These are phyloP conservation scores for Thera britannica DNA, from an alignment of 2,888 invertebrate species.

Conservation along the genomic window DNA sequence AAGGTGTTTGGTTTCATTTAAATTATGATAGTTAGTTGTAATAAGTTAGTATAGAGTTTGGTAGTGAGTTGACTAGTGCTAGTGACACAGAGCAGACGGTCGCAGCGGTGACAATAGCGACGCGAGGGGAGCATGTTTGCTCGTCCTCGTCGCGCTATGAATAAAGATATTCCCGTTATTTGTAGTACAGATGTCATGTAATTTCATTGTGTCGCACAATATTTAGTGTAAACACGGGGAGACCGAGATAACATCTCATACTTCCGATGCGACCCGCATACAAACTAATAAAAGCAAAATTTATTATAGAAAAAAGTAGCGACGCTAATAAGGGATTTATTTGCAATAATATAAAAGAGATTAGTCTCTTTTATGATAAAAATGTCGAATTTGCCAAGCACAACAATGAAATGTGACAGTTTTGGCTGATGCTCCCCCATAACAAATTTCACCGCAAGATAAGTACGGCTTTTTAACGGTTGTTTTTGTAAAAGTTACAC, in stretches of 20 bases:
- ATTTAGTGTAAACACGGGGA: constrained; percentile 83
- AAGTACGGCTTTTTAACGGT: constrained; percentile 22
- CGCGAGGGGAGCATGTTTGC: constrained; percentile 77
- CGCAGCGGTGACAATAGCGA: constrained; percentile 65
- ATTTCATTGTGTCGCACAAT: constrained; percentile 83
- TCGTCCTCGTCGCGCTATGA: constrained; percentile 71
- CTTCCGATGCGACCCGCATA: constrained; percentile 68
- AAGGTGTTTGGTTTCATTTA: constrained; percentile 4
- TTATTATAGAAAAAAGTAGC: constrained; percentile 66
- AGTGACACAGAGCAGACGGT: constrained; percentile 78
- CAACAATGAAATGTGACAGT: constrained; percentile 42
- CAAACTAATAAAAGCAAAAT: constrained; percentile 69
- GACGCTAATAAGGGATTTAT: constrained; percentile 75
- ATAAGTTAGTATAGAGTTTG: constrained; percentile 16
- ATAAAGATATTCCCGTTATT: constrained; percentile 85
- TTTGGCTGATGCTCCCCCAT: constrained; percentile 31
- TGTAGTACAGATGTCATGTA: constrained; percentile 85
- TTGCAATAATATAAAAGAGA: constrained; percentile 71
- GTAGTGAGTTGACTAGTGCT: constrained; percentile 41
- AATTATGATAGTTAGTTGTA: constrained; percentile 47
- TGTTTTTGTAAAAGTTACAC: constrained; percentile 8
- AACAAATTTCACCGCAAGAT: constrained; percentile 30
- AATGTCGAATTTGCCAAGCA: constrained; percentile 53
- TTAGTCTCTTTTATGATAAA: constrained; percentile 66
- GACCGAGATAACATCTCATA: constrained; percentile 79